Percentiles rank a stretch among this genome's conserved stretches.
Conservation (phyloP, 2,113 vertebrate species). For the Cryptotis parvus region DNA sequence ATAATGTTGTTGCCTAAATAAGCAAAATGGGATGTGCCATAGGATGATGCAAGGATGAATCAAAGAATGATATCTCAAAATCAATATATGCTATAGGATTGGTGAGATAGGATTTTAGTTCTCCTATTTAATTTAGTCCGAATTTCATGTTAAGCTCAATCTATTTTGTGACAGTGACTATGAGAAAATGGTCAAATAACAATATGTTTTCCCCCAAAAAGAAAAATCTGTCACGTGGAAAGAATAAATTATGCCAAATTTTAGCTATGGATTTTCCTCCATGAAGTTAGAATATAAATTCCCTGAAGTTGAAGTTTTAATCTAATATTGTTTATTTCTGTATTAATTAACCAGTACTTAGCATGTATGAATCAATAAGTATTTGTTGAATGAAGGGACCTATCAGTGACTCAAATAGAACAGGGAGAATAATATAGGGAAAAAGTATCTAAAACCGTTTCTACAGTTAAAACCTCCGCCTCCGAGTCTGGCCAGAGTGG, state of each 20-base stretch:
- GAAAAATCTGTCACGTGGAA: background rate
- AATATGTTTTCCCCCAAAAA: background rate
- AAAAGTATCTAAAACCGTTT: background rate
- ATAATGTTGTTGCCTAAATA: background rate
- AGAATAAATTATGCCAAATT: background rate
- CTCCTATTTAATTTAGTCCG: background rate
- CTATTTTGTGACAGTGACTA: background rate
- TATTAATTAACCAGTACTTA: background rate
- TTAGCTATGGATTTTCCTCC: background rate
- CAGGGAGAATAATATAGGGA: background rate
- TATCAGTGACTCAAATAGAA: background rate
- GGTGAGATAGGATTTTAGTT: background rate
- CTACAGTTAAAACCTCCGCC: background rate
- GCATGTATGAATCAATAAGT: background rate
- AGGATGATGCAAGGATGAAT: background rate
- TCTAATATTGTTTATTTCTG: background rate
- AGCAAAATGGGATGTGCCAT: background rate
- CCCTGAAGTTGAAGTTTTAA: background rate
- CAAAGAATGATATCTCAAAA: background rate
- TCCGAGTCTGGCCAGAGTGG: too few species aligned
- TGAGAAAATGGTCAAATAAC: background rate
- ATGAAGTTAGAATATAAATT: conserved; percentile 22
- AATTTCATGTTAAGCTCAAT: background rate
- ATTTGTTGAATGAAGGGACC: background rate
- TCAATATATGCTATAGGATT: background rate